Evolutionary conservation across 2,888 invertebrate species (phyloP), one percentile per base, ranked within the genome.

Genomic region (Caprella mutica): DNA sequence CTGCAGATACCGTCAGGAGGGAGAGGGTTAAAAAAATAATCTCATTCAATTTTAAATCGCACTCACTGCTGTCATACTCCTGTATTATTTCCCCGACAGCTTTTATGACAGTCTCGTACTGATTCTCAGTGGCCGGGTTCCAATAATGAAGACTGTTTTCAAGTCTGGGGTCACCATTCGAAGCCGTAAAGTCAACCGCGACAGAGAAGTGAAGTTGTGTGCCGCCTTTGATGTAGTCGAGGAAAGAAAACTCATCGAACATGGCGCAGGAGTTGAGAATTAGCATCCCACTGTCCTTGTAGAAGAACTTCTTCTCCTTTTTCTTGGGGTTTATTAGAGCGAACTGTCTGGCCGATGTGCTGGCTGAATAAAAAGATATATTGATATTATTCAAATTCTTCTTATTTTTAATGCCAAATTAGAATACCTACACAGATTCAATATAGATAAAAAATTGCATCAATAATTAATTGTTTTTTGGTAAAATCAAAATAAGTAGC

Each of bases 221-320:
- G 70, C 77, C 76, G 43, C 74, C 73, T 59, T 73, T 70, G 33
- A 78, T 73, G 67, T 73, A 78, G 66, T 78, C 78, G 43, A 78
- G 67, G 68, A 78, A 78, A 5, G 68, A 61, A 26, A 66, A 65
- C 40, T 68, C 67, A 51, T 55, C 66, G 35, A 67, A 66, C 14
- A 66, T 53, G 17, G 65, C 57, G 5, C 68, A 38, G 51, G 62
- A 66, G 38, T 67, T 66, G 2, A 69, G 33, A 65, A 77, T 76
- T 35, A 78, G 65, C 58, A 76, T 75, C 26, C 78, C 78, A 27
- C 77, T 77, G 66, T 76, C 71, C 61, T 72, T 74, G 68, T 77
- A 77, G 40, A 48, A 40, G 9, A 71, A 73, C 67, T 76, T 77
- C 67, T 76, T 76, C 1, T 69, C 71, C 65, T 72, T 71, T 61